Conservation (phyloP, 1,140 invertebrate genomes). For the Riptortus pedestris region DNA sequence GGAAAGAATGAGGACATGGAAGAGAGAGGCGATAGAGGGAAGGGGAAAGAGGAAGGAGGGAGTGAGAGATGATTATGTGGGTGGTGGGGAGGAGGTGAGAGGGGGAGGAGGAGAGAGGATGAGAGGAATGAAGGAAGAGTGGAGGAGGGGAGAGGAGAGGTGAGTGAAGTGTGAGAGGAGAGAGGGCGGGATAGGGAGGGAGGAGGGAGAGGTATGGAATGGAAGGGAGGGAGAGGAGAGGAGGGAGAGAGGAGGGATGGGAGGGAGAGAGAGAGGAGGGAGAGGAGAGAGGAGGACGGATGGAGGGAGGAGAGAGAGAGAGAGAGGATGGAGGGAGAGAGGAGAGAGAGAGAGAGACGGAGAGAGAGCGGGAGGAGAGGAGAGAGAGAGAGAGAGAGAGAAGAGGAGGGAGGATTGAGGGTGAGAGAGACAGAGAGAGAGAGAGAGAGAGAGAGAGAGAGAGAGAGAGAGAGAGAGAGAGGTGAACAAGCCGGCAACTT, state of each 20-base stretch:
- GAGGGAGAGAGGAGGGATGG: constrained; percentile 21
- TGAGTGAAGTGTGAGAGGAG: no score
- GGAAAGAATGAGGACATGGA: no score
- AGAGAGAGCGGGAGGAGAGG: constrained; percentile 9
- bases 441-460: constrained; percentile 26
- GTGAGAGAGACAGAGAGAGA: constrained; percentile 19
- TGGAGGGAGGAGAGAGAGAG: constrained; percentile 2
- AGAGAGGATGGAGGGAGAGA: not conserved
- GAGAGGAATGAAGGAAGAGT: no score
- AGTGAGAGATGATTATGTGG: no score
- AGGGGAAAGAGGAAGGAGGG: no score
- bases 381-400: constrained; percentile 21
- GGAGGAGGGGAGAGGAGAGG: no score
- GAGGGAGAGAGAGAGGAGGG: constrained; percentile 24
- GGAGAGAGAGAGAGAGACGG: constrained; percentile 16
- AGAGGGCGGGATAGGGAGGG: no score
- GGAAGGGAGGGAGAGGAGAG: constrained; percentile 6
- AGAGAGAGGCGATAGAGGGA: no score
- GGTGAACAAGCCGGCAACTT: not conserved
- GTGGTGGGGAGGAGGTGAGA: no score
- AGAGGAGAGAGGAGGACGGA: constrained; percentile 17
- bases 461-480: constrained; percentile 19
- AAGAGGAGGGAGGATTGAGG: constrained; percentile 19
- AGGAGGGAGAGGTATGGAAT: constrained; percentile 8
- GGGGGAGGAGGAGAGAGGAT: no score